Evolutionary conservation across 2,888 invertebrate species (phyloP), one percentile per base, ranked within the genome.

Genomic region (Poecilobothrus nobilitatus): DNA sequence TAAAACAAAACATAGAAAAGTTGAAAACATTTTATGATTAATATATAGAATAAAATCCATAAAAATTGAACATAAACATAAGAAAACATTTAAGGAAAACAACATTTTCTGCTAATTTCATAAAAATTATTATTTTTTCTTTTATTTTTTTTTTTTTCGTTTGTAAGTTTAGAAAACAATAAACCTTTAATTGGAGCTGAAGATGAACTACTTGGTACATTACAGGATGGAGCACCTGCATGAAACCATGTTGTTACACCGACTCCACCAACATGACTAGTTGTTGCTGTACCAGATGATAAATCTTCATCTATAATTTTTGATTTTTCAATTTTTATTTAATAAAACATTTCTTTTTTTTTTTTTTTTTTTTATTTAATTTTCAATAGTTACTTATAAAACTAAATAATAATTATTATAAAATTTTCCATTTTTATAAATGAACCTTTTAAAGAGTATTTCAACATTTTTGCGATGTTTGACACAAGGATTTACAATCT

Each of bases 241-340:
- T 81, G 81, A 75, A 79, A 81, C 79, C 81, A 81, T 73, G 81
- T 81, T 75, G 81, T 81, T 66, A 81, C 79, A 76, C 81, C 81
- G 72, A 81, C 76, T 72, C 75, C 78, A 74, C 78, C 77, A 73
- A 79, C 74, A 71, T 76, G 75, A 71, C 73, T 74, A 67, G 75
- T 76, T 41, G 75, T 72, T 71, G 74, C 73, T 70, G 73, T 73
- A 68, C 74, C 65, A 65, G 20, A 33, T 20, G 65, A 65, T 37
- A 20, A 53, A 18, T 53, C 53, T 53, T 53, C 53, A 53, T 53
- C 53, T 53, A 53, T 53, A 53, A 53, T 18, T 18, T 53, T 53
- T 53, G 53, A 53, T 53, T 18, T 9, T n/a, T 53, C 15, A 18
- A 12, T 53, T 53, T 18, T 53, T 27, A n/a, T n/a, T n/a, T n/a